Base-by-base conservation (phyloP, 2,888 invertebrate genomes). In the Meteorus colon region DNA sequence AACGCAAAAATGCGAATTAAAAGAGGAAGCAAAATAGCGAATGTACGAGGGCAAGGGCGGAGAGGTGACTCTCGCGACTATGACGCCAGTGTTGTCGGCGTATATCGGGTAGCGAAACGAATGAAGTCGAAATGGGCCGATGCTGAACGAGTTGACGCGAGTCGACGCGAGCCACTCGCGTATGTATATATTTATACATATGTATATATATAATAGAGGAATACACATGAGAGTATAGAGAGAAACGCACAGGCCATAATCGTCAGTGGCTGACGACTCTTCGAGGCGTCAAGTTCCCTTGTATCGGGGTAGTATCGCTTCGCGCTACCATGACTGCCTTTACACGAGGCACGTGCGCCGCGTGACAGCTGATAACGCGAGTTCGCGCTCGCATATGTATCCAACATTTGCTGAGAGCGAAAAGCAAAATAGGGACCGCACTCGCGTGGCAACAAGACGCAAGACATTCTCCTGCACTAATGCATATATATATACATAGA, bases 251-350 rank as follows among this genome's bases (percentile, higher is more conserved):
- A 55, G 55, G 19, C 19, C 19, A 24, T 55, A 55, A 79, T 78
- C 84, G 82, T 84, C 87, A 88, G 88, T 88, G 87, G 85, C 87
- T 87, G 87, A 80, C 87, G 88, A 87, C 85, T 87, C 85, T 83
- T 85, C 84, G 88, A 83, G 85, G 82, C 87, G 88, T 87, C 84
- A 84, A 82, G 86, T 92, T 92, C 90, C 94, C 92, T 90, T 24
- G 62, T 37, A 55, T 62, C 19, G 29, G 90, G 91, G 91, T 80
- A 88, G 91, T 77, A 91, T 92, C 78, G 91, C 90, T 77, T 91
- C 90, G 94, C 94, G 91, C 94, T 94, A 88, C 93, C 94, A 74
- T 92, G 79, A 68, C 94, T 66, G 91, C 94, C 94, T 78, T 63
- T 71, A 73, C 73, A 73, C 74, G 48, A 76, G 81, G 85, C 88